These are phyloP conservation scores for Caenorhabditis elegans DNA, from an alignment of 1,140 invertebrate species.

Conservation along the genomic window DNA sequence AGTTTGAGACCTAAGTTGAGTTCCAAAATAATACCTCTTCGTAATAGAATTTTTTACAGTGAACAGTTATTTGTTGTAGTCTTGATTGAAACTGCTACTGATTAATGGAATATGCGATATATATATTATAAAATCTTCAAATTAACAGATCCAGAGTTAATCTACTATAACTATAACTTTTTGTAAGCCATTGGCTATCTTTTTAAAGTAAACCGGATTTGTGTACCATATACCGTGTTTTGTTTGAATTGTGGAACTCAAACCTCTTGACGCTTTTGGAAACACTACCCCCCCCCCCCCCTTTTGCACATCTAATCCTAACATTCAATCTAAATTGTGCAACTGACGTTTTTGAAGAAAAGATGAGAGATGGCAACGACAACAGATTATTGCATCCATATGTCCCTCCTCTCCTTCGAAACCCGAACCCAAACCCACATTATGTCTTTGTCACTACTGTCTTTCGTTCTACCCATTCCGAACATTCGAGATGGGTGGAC, in stretches of 20 bases:
- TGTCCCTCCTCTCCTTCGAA: slow-evolving; percentile 6
- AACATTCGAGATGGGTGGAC: not conserved
- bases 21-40: too few relatives aligned
- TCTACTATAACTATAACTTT: too few relatives aligned
- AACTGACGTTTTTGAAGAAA: slow-evolving; percentile 28
- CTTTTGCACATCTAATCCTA: slow-evolving; percentile 2
- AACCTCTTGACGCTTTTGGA: slow-evolving; percentile 1
- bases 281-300: not conserved
- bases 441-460: slow-evolving; percentile 32
- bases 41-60: too few relatives aligned
- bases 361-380: slow-evolving; percentile 32
- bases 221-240: too few relatives aligned
- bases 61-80: too few relatives aligned
- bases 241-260: not conserved
- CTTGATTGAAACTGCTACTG: too few relatives aligned
- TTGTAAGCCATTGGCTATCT: too few relatives aligned
- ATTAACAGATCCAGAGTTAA: too few relatives aligned
- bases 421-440: slow-evolving; percentile 32
- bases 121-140: too few relatives aligned
- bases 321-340: slow-evolving; percentile 33
- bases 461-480: not conserved
- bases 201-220: too few relatives aligned
- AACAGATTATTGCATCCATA: slow-evolving; percentile 33
- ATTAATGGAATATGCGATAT: too few relatives aligned
- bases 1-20: too few relatives aligned